A percentile compares a stretch with the other conserved stretches of the same genome.
These are phyloP conservation scores for Apostichopus californicus DNA, from an alignment of 35 echinoderm and acorn worm species.

Conservation along the genomic window DNA sequence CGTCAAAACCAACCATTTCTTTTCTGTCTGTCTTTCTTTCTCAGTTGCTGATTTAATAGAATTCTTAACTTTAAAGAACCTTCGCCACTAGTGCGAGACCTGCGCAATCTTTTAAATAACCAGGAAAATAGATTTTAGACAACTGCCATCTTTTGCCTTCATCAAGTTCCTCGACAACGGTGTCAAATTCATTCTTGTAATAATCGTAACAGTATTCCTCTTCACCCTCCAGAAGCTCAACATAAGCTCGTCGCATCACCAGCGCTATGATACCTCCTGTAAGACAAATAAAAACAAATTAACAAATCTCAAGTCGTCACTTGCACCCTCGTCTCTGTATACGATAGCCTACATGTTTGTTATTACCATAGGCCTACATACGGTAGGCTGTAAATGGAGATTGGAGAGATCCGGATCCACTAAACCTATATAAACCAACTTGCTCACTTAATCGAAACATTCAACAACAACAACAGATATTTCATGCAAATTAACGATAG, in stretches of 20 bases:
- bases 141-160: slow-evolving; percentile 14
- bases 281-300: neutral
- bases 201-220: neutral
- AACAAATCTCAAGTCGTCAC: too few species aligned
- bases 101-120: neutral
- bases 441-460: too few species aligned
- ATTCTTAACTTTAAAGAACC: neutral
- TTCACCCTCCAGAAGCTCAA: slow-evolving; percentile 5
- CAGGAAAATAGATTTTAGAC: neutral
- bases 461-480: too few species aligned
- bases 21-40: neutral
- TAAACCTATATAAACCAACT: too few species aligned
- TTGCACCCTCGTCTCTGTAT: too few species aligned
- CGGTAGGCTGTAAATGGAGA: too few species aligned
- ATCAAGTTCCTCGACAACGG: neutral
- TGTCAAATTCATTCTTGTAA: neutral
- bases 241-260: neutral
- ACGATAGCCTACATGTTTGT: too few species aligned
- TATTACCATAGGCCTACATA: too few species aligned
- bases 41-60: neutral
- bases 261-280: slow-evolving; percentile 5
- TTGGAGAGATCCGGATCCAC: too few species aligned
- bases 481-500: too few species aligned
- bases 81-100: slow-evolving; percentile 2
- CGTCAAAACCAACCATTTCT: neutral